A percentile compares a stretch with the other conserved stretches of the same genome.
Conservation (phyloP, 2,888 invertebrate genomes). For the Nasonia oneida region DNA sequence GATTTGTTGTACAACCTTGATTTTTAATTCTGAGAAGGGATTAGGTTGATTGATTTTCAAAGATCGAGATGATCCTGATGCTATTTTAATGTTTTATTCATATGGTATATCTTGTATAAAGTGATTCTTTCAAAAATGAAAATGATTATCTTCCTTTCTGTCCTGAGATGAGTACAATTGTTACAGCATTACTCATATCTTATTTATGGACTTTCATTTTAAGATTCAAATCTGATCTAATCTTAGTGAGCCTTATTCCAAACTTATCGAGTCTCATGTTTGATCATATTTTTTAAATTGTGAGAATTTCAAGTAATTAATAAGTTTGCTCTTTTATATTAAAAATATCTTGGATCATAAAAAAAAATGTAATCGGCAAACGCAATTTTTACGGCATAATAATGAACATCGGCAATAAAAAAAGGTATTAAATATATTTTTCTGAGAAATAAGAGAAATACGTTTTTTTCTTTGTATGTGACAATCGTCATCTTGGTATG, state of each 20-base stretch:
- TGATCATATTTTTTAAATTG: neutral
- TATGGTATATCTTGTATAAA: neutral
- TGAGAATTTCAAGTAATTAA: neutral
- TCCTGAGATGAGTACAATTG: neutral
- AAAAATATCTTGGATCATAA: too few relatives aligned
- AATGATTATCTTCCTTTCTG: neutral
- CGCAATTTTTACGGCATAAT: too few relatives aligned
- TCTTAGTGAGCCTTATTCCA: neutral
- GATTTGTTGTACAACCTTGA: neutral
- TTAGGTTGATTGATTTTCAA: neutral
- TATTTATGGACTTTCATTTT: neutral
- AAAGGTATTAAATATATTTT: too few relatives aligned
- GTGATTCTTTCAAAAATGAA: neutral
- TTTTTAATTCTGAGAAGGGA: neutral
- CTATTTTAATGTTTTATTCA: neutral
- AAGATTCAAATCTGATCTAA: slow-evolving; percentile 1
- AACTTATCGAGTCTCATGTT: neutral
- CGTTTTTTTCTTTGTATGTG: neutral
- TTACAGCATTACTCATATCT: neutral
- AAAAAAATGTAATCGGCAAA: too few relatives aligned
- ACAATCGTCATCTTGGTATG: neutral
- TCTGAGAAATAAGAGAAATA: neutral
- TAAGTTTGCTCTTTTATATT: too few relatives aligned
- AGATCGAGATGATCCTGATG: neutral
- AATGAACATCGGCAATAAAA: too few relatives aligned